phyloP scores from a whole-genome alignment of 2,113 vertebrate genomes.

The Diadophis punctatus region DNA sequence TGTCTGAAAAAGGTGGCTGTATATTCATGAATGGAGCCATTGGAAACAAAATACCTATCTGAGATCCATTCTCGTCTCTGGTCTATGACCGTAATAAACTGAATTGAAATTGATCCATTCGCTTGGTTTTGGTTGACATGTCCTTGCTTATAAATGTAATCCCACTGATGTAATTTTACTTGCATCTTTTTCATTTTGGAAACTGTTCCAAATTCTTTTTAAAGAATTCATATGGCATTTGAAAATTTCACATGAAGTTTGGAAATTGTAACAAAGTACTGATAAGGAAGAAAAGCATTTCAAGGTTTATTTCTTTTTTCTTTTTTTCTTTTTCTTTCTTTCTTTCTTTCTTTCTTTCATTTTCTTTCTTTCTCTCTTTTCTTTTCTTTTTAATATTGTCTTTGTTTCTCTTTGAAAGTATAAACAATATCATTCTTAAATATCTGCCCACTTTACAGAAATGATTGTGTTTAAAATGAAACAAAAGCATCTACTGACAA shows the following conservation, averaged over 20 bases:
- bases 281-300: constrained; percentile 7
- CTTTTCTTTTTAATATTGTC: not conserved
- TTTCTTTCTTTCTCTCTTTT: not conserved
- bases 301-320: constrained; percentile 1
- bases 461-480: constrained; percentile 68
- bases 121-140: not conserved
- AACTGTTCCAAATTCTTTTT: not conserved
- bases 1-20: not conserved
- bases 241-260: too few relatives aligned
- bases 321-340: not conserved
- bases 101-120: too few relatives aligned
- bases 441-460: constrained; percentile 56
- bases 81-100: too few relatives aligned
- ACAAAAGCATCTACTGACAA: constrained; percentile 75
- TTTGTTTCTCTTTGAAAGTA: constrained; percentile 38
- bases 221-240: not conserved
- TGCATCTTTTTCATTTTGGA: not conserved
- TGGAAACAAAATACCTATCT: not conserved
- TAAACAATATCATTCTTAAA: constrained; percentile 49
- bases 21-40: not conserved
- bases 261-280: not conserved
- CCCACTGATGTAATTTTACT: not conserved
- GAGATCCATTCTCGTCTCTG: not conserved
- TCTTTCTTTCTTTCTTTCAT: constrained; percentile 13
- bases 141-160: not conserved